These are phyloP conservation scores for Mythimna ferrago DNA, from an alignment of 2,888 invertebrate species.

Conservation along the genomic window DNA sequence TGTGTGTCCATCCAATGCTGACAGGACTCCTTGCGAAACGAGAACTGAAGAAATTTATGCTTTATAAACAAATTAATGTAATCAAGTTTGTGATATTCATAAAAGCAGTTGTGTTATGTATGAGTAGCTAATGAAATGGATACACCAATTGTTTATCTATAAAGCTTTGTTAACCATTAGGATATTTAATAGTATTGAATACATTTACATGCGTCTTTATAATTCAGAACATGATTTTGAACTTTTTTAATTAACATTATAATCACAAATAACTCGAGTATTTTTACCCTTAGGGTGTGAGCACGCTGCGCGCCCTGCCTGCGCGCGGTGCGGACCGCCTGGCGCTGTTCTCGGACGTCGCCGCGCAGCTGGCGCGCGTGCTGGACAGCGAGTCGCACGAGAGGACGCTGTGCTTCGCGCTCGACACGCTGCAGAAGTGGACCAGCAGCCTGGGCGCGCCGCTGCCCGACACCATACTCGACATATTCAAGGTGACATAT, in stretches of 20 bases:
- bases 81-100: not conserved
- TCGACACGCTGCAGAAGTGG: conserved; percentile 96
- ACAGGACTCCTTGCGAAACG: not conserved
- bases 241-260: too few relatives aligned
- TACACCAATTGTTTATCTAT: not conserved
- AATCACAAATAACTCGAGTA: too few relatives aligned
- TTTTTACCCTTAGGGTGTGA: conserved; percentile 73
- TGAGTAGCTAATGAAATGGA: not conserved
- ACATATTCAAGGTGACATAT: conserved; percentile 70
- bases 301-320: conserved; percentile 89
- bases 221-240: too few relatives aligned
- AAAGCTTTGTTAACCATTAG: not conserved
- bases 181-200: too few relatives aligned
- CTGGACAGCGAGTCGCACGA: conserved; percentile 98
- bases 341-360: conserved; percentile 90
- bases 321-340: conserved; percentile 91
- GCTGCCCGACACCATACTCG: conserved; percentile 64
- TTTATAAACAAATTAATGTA: not conserved
- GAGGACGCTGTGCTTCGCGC: conserved; percentile 95
- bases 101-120: not conserved
- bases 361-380: conserved; percentile 93
- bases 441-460: conserved; percentile 83
- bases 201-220: too few relatives aligned
- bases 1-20: not conserved
- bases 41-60: not conserved